Percentiles rank a stretch among this genome's conserved stretches.
Evolutionary conservation across 2,113 vertebrate genomes (phyloP).

Genomic region (Sylvietta virens): DNA sequence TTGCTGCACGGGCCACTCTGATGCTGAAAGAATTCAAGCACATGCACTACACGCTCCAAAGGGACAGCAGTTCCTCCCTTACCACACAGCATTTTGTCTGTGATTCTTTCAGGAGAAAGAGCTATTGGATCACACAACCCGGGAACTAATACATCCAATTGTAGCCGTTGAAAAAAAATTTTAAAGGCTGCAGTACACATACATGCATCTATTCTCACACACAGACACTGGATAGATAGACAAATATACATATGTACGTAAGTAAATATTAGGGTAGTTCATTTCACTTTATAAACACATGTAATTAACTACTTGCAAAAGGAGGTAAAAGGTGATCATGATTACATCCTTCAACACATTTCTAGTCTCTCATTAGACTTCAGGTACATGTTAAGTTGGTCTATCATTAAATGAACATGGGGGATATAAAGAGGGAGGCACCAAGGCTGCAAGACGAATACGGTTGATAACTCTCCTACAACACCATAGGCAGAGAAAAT

Average conservation of each 20-base stretch:
- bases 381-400: not conserved
- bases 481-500: not conserved
- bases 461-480: not conserved
- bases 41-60: not conserved
- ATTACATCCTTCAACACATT: not conserved
- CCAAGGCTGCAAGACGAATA: not conserved
- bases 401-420: not conserved
- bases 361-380: not conserved
- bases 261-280: not conserved
- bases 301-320: not conserved
- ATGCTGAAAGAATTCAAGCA: not conserved
- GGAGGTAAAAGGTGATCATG: not conserved
- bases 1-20: rapidly evolving
- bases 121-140: not conserved
- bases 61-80: not conserved
- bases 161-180: not conserved
- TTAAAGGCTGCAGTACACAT: not conserved
- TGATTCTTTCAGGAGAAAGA: not conserved
- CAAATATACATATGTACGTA: rapidly evolving
- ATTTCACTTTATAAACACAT: not conserved
- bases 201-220: not conserved
- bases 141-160: not conserved
- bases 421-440: not conserved
- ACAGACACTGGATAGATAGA: not conserved
- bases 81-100: not conserved